Evolutionary conservation across 2,888 invertebrate species (phyloP).

Genomic region (Flexamia atlantica): DNA sequence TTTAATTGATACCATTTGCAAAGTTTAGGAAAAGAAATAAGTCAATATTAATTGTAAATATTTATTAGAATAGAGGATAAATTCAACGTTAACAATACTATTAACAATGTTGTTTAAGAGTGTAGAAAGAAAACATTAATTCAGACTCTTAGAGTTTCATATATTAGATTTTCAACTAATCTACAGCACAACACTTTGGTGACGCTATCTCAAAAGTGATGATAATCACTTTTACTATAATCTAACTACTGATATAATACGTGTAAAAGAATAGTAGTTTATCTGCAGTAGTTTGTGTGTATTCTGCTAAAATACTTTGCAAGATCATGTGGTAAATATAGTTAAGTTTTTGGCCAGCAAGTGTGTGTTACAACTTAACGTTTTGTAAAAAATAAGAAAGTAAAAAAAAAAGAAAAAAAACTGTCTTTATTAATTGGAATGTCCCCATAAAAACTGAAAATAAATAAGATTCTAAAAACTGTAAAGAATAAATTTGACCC

Average conservation of each 20-base stretch:
- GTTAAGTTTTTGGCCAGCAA: not conserved
- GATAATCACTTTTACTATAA: not conserved
- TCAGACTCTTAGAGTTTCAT: conserved; percentile 7
- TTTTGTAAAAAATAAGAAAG: not conserved
- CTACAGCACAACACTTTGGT: not conserved
- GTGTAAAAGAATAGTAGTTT: conserved; percentile 14
- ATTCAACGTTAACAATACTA: conserved; percentile 32
- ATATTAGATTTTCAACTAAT: not conserved
- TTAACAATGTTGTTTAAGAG: not conserved
- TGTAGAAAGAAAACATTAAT: conserved; percentile 18
- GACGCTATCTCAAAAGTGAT: conserved; percentile 4
- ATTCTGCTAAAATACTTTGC: conserved; percentile 9
- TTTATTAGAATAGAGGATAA: conserved; percentile 28
- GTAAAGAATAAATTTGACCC: no score
- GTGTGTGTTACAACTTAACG: not conserved
- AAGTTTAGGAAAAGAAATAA: no score
- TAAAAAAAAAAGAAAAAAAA: conserved; percentile 12
- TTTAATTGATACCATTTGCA: no score
- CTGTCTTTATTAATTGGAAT: conserved; percentile 16
- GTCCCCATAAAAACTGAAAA: not conserved
- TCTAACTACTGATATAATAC: conserved; percentile 12
- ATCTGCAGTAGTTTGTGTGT: not conserved
- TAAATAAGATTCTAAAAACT: no score
- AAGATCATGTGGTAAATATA: not conserved
- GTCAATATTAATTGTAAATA: not conserved